Percentiles rank a stretch among this genome's conserved stretches.
phyloP scores from a whole-genome alignment of 2,113 vertebrate genomes.

The Tragelaphus imberbis region DNA sequence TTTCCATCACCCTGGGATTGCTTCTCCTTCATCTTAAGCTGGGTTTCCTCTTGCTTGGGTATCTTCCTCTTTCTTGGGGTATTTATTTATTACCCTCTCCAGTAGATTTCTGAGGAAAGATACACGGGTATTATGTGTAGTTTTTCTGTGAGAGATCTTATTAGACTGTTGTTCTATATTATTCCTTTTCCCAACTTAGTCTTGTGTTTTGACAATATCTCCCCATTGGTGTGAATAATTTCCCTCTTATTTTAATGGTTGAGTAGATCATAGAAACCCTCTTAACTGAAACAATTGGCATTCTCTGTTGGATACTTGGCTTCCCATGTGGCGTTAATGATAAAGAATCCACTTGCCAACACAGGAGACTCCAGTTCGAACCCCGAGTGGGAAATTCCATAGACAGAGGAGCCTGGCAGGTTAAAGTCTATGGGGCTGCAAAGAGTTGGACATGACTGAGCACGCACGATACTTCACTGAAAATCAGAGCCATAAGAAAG shows the following conservation, averaged over 20 bases:
- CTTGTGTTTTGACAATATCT: background rate
- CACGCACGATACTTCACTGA: background rate
- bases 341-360: background rate
- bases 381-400: background rate
- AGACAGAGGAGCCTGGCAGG: background rate
- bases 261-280: background rate
- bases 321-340: background rate
- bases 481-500: background rate
- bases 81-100: background rate
- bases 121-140: background rate
- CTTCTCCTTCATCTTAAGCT: background rate
- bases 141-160: background rate
- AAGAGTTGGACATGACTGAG: background rate
- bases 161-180: background rate
- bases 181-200: background rate
- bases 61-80: background rate
- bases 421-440: background rate
- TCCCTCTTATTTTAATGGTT: background rate
- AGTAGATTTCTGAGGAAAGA: background rate
- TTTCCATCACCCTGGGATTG: background rate
- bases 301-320: background rate
- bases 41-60: background rate
- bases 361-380: background rate
- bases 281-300: background rate
- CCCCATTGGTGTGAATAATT: background rate